phyloP scores from a whole-genome alignment of 1,140 invertebrate genomes.

The Drosophila nigromelanica region DNA sequence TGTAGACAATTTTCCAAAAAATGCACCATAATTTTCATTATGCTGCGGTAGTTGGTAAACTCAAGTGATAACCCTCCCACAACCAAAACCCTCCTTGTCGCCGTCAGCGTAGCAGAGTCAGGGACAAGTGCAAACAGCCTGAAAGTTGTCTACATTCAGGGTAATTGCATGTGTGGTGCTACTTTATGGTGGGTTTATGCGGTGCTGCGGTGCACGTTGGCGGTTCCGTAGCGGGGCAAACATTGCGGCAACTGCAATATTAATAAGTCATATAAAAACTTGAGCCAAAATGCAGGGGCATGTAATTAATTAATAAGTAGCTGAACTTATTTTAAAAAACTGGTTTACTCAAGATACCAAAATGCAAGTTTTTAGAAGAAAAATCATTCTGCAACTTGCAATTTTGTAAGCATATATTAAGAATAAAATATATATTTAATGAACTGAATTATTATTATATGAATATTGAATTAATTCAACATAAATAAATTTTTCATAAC shows the following conservation, averaged over 20 bases:
- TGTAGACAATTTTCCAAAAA: not conserved
- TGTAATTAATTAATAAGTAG: constrained; percentile 19
- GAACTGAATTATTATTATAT: too few species aligned
- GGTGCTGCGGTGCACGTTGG: not conserved
- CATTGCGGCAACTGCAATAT: constrained; percentile 38
- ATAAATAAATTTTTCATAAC: too few species aligned
- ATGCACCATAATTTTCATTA: constrained; percentile 19
- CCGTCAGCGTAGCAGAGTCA: not conserved
- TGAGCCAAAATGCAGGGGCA: constrained; percentile 8
- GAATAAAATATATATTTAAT: too few species aligned
- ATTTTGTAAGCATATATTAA: too few species aligned
- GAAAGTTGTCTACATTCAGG: constrained; percentile 32
- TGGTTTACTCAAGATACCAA: not conserved
- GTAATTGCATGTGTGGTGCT: constrained; percentile 19
- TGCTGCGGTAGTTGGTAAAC: constrained; percentile 2
- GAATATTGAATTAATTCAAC: too few species aligned
- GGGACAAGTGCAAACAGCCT: not conserved
- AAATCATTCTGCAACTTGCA: too few species aligned
- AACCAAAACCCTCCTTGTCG: not conserved
- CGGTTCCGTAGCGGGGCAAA: constrained; percentile 17
- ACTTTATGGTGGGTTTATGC: constrained; percentile 5
- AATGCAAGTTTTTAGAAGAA: too few species aligned
- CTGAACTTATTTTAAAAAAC: not conserved
- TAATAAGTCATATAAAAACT: constrained; percentile 19
- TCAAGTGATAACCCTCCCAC: constrained; percentile 2